Evolutionary conservation across 2,797 vertebrate genomes (phyloP).

Genomic region (Chromis chromis): DNA sequence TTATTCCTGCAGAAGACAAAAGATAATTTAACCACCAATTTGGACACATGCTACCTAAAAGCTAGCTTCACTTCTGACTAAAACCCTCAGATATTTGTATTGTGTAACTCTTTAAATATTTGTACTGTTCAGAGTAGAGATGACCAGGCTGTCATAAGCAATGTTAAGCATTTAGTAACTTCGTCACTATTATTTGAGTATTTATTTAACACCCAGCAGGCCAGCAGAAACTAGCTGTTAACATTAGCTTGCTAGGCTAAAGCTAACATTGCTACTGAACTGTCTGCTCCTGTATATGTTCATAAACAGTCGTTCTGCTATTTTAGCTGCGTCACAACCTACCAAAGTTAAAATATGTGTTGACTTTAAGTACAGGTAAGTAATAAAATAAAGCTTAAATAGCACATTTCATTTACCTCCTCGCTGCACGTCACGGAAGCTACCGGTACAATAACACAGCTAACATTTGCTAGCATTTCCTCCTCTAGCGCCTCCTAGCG

Average conservation of each 20-base stretch:
- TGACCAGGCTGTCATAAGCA: no score
- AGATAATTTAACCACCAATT: no score
- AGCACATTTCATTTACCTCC: constrained; percentile 15
- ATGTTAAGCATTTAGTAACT: no score
- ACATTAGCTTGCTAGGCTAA: constrained; percentile 49
- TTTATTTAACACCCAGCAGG: background rate
- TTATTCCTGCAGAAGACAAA: no score
- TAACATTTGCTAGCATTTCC: rapidly evolving
- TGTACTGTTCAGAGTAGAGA: no score
- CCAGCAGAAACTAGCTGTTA: background rate
- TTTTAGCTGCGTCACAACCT: background rate
- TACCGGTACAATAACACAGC: constrained; percentile 25
- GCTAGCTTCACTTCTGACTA: no score
- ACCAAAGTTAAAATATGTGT: background rate
- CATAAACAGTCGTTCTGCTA: background rate
- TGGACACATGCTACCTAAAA: no score
- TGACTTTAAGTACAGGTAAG: background rate
- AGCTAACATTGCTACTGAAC: constrained; percentile 16
- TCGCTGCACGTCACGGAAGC: constrained; percentile 28
- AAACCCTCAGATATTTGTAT: no score
- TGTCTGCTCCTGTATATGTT: background rate
- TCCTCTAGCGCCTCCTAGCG: constrained; percentile 32
- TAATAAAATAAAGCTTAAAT: background rate
- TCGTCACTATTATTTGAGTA: no score
- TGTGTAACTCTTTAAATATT: no score